Conservation (phyloP, 1,140 invertebrate genomes). For the Wiebesia pumilae region DNA sequence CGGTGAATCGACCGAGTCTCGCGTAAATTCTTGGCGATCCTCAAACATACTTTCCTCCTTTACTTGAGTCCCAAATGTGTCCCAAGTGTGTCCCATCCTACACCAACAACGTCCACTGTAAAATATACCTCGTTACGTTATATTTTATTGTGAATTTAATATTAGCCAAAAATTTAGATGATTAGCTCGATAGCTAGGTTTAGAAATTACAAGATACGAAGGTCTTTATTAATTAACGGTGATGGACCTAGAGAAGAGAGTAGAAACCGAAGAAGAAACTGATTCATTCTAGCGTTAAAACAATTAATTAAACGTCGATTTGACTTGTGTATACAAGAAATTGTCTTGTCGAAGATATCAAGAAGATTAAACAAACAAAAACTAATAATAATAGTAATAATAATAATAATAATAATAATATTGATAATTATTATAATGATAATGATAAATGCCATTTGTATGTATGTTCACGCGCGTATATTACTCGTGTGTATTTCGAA, state of each 20-base stretch:
- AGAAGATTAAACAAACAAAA: conserved; percentile 23
- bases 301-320: conserved; percentile 15
- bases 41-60: neutral
- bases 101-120: conserved; percentile 2
- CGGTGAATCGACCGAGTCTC: neutral
- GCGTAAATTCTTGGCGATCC: neutral
- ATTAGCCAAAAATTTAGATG: conserved; percentile 49
- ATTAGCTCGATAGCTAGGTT: conserved; percentile 41
- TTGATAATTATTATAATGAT: conserved; percentile 2
- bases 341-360: conserved; percentile 27
- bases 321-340: conserved; percentile 16
- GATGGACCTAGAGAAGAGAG: neutral
- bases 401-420: conserved; percentile 2
- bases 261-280: neutral
- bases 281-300: conserved; percentile 7
- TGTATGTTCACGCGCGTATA: conserved; percentile 45
- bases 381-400: conserved; percentile 24
- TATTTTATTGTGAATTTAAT: conserved; percentile 39
- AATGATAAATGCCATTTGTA: conserved; percentile 47
- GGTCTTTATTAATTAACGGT: neutral
- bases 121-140: conserved; percentile 44
- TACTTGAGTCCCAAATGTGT: neutral
- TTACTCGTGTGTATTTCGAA: conserved; percentile 46
- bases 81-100: neutral
- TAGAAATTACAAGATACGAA: neutral